Evolutionary conservation across 1,140 invertebrate species (phyloP).

Genomic region (Caenorhabditis briggsae): DNA sequence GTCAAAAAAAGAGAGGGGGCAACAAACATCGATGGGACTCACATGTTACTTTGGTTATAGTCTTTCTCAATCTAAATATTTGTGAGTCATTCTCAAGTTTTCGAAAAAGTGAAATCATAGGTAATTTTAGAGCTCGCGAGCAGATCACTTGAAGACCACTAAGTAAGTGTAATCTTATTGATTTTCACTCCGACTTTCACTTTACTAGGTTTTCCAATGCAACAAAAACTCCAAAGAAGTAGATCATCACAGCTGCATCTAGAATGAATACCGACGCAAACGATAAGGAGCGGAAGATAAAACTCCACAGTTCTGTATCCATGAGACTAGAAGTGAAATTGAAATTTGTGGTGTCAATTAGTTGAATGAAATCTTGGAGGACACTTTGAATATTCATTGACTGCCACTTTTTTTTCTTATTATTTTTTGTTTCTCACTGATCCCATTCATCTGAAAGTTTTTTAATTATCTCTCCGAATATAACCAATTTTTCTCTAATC

Average conservation of each 20-base stretch:
- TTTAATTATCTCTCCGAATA: no score
- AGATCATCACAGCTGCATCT: no score
- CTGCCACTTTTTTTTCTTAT: conserved; percentile 11
- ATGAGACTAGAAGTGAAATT: background rate
- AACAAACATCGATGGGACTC: conserved; percentile 19
- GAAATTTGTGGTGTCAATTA: conserved; percentile 1
- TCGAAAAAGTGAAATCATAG: background rate
- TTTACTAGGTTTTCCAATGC: no score
- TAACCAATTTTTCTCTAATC: no score
- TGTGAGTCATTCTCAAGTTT: conserved; percentile 10
- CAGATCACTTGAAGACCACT: background rate
- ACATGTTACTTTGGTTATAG: conserved; percentile 26
- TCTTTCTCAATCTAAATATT: conserved; percentile 1
- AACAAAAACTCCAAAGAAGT: background rate
- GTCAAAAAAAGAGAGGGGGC: background rate
- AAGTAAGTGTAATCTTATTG: no score
- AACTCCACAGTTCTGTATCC: background rate
- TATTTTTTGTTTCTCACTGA: background rate
- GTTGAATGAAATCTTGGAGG: conserved; percentile 12
- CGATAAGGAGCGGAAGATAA: background rate
- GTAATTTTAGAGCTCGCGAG: background rate
- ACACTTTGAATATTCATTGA: conserved; percentile 29
- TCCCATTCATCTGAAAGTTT: background rate
- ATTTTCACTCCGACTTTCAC: no score
- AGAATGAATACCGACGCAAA: no score